These are phyloP conservation scores for Tupaia chinensis DNA, from an alignment of 2,113 vertebrate genomes.

Conservation along the genomic window DNA sequence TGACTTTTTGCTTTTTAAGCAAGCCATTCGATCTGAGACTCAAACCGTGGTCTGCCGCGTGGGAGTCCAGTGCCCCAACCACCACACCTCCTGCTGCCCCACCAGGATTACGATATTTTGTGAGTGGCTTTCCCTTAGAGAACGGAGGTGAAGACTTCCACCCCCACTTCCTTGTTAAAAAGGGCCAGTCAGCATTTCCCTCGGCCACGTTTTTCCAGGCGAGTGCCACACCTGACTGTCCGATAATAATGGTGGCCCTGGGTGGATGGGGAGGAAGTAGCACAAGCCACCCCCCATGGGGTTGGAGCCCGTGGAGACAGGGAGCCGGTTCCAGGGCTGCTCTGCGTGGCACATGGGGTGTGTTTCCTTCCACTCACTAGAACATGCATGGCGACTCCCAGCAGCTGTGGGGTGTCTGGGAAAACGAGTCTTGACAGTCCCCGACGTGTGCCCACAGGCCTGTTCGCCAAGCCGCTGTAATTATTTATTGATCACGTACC, in stretches of 20 bases:
- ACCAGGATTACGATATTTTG: background rate
- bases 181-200: background rate
- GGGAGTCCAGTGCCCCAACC: too few species aligned
- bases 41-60: too few species aligned
- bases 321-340: background rate
- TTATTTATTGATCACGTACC: conserved; percentile 71
- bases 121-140: background rate
- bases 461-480: conserved; percentile 60
- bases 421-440: conserved; percentile 70
- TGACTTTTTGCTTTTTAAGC: too few species aligned
- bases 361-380: conserved; percentile 15
- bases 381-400: conserved; percentile 8
- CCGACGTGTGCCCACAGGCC: conserved; percentile 33
- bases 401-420: conserved; percentile 23
- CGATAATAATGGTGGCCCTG: background rate
- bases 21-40: too few species aligned
- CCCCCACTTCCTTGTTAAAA: background rate
- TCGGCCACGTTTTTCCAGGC: background rate
- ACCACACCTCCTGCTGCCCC: too few species aligned
- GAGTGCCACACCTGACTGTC: background rate
- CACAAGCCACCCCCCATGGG: background rate
- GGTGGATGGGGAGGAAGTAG: background rate
- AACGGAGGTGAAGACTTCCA: background rate
- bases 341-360: background rate
- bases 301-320: background rate